phyloP scores from a whole-genome alignment of 2,888 invertebrate species.

The Lissocephala sabroskyi region DNA sequence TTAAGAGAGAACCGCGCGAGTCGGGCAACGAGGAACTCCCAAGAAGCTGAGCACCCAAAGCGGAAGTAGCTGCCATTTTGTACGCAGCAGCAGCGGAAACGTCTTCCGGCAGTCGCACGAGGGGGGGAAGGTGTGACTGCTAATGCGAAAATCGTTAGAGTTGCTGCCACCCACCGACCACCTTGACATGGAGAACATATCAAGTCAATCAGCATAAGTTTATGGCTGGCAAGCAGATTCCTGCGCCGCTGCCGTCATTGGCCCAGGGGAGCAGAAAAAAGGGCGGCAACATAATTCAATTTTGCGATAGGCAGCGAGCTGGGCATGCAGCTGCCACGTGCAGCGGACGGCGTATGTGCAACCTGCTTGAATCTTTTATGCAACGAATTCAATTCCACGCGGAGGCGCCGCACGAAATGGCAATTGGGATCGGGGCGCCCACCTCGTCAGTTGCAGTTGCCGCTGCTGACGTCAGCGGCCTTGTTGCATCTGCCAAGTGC shows the following conservation, averaged over 20 bases:
- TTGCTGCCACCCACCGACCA: no score
- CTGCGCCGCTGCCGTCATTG: no score
- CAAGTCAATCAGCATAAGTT: conserved; percentile 34
- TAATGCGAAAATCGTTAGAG: conserved; percentile 62
- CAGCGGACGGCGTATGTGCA: conserved; percentile 17
- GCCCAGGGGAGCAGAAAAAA: no score
- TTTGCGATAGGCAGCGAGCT: conserved; percentile 1
- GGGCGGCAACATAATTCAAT: no score
- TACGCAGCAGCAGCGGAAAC: conserved; percentile 37
- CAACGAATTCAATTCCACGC: conserved; percentile 58
- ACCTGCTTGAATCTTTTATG: conserved; percentile 61
- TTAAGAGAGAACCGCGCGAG: no score
- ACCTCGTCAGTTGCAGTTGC: conserved; percentile 7
- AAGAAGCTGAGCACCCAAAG: conserved; percentile 5
- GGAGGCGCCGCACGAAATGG: neutral
- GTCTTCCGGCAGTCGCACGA: conserved; percentile 47
- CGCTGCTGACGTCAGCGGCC: conserved; percentile 13
- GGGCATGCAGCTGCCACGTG: conserved; percentile 2
- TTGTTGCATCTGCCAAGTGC: conserved; percentile 34
- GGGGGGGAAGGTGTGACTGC: conserved; percentile 19
- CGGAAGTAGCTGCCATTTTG: conserved; percentile 44
- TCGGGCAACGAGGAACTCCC: no score
- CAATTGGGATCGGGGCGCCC: neutral
- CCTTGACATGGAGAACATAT: no score
- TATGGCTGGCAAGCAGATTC: no score